A percentile compares a stretch with the other conserved stretches of the same genome.
phyloP scores from a whole-genome alignment of 2,113 vertebrate species.

The Ochotona curzoniae region DNA sequence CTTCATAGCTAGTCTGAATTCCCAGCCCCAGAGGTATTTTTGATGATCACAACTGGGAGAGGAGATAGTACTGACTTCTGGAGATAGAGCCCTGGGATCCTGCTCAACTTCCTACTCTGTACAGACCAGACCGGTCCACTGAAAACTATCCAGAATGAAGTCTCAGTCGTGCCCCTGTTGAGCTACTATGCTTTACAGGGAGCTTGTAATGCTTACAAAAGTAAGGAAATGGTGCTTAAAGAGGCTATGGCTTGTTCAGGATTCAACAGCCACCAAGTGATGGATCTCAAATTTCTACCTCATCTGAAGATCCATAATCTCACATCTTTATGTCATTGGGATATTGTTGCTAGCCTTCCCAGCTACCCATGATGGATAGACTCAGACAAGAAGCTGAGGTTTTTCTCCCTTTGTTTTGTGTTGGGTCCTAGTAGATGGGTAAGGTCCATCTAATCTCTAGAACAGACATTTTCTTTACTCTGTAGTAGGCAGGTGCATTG shows the following conservation, averaged over 20 bases:
- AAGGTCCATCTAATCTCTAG: not conserved
- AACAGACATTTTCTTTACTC: not conserved
- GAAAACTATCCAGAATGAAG: not conserved
- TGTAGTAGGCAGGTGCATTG: not conserved
- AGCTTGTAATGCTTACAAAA: not conserved
- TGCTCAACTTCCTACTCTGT: not conserved
- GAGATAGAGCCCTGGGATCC: not conserved
- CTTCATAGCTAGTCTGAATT: too few relatives aligned
- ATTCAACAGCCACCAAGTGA: not conserved
- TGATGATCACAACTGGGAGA: not conserved
- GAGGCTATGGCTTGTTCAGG: not conserved
- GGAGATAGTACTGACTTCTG: not conserved
- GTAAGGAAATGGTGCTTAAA: not conserved
- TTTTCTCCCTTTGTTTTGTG: not conserved
- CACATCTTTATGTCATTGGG: not conserved
- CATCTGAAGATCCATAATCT: not conserved
- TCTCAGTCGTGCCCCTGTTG: not conserved
- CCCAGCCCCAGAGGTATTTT: not conserved
- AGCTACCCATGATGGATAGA: not conserved
- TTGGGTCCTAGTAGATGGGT: too few relatives aligned
- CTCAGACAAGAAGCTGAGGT: not conserved
- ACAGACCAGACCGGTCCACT: not conserved
- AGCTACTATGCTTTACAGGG: not conserved
- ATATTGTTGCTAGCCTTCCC: not conserved
- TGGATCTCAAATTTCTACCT: not conserved